These are phyloP conservation scores for Phengaris alcon DNA, from an alignment of 2,888 invertebrate genomes.

Conservation along the genomic window DNA sequence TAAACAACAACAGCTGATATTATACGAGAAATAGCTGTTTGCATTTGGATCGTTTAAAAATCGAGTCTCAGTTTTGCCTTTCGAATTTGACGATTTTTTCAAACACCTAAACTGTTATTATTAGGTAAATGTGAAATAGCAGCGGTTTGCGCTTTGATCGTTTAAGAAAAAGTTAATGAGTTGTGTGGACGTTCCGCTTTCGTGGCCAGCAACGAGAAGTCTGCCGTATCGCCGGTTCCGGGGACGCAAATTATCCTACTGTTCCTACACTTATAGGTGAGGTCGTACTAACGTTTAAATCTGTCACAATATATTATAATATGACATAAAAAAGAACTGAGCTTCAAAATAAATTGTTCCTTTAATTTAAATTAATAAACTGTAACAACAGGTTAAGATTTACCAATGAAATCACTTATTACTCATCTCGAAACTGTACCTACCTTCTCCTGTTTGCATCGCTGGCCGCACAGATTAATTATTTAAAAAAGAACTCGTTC, in stretches of 20 bases:
- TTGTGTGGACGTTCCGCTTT: conserved; percentile 66
- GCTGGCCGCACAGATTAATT: not conserved
- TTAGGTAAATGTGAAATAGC: too few relatives aligned
- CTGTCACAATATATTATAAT: too few relatives aligned
- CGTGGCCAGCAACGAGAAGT: conserved; percentile 56
- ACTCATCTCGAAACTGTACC: not conserved
- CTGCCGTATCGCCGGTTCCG: conserved; percentile 67
- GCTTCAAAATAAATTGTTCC: not conserved
- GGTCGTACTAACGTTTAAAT: not conserved
- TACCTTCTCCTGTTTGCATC: not conserved
- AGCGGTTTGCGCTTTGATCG: conserved; percentile 11
- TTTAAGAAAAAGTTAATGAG: conserved; percentile 38
- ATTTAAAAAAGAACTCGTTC: conserved; percentile 33
- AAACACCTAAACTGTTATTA: too few relatives aligned
- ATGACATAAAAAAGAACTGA: not conserved
- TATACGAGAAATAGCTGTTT: too few relatives aligned
- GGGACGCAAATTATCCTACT: conserved; percentile 37
- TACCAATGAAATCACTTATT: not conserved
- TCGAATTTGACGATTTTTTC: too few relatives aligned
- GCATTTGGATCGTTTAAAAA: too few relatives aligned
- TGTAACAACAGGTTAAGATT: not conserved
- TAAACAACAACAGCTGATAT: too few relatives aligned
- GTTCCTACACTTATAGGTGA: not conserved
- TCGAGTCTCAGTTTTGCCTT: too few relatives aligned
- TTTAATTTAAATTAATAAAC: not conserved